Conservation (phyloP, 2,797 vertebrate species). For the Anabacerthia variegaticeps region DNA sequence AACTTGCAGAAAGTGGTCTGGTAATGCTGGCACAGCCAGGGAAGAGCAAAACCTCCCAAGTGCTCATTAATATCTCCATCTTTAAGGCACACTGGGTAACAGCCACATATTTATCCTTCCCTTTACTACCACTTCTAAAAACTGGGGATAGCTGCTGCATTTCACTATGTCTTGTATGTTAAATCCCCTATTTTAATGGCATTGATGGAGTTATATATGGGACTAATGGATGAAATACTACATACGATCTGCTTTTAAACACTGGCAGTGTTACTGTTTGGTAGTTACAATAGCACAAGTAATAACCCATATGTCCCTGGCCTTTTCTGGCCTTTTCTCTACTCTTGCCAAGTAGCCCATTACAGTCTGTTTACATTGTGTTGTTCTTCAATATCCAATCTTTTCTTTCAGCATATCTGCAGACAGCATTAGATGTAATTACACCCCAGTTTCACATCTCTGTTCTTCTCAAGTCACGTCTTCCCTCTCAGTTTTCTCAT, state of each 20-base stretch:
- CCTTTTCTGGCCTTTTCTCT: not conserved
- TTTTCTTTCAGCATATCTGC: not conserved
- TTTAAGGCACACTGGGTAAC: not conserved
- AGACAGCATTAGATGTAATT: not conserved
- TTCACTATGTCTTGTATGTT: not conserved
- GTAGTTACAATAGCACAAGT: rapidly evolving
- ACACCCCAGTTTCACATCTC: not conserved
- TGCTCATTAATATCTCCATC: not conserved
- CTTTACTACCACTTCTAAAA: not conserved
- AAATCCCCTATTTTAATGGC: not conserved
- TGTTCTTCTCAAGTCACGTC: not conserved
- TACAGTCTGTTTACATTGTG: not conserved
- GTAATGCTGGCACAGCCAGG: not conserved
- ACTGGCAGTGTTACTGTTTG: not conserved
- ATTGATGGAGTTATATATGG: not conserved
- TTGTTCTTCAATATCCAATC: not conserved
- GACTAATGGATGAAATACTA: not conserved
- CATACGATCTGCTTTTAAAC: rapidly evolving
- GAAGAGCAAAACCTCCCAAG: not conserved
- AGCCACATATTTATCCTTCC: not conserved
- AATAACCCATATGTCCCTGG: not conserved
- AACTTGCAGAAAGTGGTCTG: not conserved
- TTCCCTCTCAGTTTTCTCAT: not conserved
- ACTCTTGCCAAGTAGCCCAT: not conserved
- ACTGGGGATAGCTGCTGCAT: not conserved